Evolutionary conservation across 2,113 vertebrate species (phyloP).

Genomic region (Elachura formosa): DNA sequence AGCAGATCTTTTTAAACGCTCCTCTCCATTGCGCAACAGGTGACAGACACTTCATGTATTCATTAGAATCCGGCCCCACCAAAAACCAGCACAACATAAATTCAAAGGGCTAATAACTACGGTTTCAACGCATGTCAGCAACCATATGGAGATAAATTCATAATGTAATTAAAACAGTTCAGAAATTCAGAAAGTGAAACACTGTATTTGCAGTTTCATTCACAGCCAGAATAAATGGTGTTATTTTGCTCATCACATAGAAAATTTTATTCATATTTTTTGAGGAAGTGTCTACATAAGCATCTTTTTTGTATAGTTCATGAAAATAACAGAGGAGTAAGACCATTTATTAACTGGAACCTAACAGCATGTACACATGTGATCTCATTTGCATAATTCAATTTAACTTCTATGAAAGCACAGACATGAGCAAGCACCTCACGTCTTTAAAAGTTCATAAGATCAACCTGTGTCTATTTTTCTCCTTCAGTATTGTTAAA

Average conservation of each 20-base stretch:
- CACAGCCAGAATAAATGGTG: not conserved
- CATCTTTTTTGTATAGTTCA: not conserved
- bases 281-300: not conserved
- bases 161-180: not conserved
- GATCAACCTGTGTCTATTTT: not conserved
- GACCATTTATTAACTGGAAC: not conserved
- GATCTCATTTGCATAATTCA: not conserved
- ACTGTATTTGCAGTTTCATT: not conserved
- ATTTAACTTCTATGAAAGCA: not conserved
- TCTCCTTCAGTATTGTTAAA: not conserved
- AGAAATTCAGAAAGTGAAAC: not conserved
- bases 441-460: not conserved
- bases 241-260: not conserved
- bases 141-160: not conserved
- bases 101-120: not conserved
- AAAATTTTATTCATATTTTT: not conserved
- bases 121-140: not conserved
- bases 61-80: not conserved
- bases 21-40: not conserved
- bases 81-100: not conserved
- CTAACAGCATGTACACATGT: not conserved
- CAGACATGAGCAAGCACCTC: not conserved
- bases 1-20: not conserved
- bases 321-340: not conserved
- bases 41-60: not conserved